Conservation (phyloP, 2,888 invertebrate species). For the Onchidella celtica region DNA sequence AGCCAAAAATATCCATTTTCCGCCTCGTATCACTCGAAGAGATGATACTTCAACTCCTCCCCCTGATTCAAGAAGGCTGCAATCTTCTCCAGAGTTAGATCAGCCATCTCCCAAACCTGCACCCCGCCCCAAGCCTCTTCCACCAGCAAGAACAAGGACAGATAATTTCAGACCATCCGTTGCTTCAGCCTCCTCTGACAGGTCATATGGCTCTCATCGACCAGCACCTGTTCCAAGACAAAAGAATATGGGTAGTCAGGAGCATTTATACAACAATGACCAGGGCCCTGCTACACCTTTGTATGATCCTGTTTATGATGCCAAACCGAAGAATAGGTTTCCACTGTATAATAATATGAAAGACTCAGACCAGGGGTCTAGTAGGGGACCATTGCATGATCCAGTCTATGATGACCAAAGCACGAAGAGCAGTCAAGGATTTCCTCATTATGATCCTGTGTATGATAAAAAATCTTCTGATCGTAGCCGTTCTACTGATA, state of each 20-base stretch:
- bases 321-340: neutral
- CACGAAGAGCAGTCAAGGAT: neutral
- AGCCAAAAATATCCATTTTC: slow-evolving; percentile 35
- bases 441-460: slow-evolving; percentile 19
- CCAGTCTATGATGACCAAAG: slow-evolving; percentile 16
- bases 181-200: slow-evolving; percentile 42
- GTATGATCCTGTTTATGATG: slow-evolving; percentile 18
- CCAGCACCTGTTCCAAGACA: slow-evolving; percentile 43
- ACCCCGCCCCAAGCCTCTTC: slow-evolving; percentile 58
- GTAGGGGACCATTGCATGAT: slow-evolving; percentile 19
- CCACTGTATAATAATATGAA: slow-evolving; percentile 9
- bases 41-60: slow-evolving; percentile 46
- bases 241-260: slow-evolving; percentile 13
- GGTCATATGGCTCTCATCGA: slow-evolving; percentile 2
- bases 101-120: slow-evolving; percentile 53
- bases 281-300: slow-evolving; percentile 5
- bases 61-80: slow-evolving; percentile 26
- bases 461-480: neutral
- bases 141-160: neutral
- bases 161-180: neutral
- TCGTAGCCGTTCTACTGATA: slow-evolving; percentile 19
- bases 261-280: slow-evolving; percentile 14
- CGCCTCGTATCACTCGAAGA: slow-evolving; percentile 33
- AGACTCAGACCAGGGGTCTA: neutral
- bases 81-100: slow-evolving; percentile 43